These are phyloP conservation scores for Leucoraja ocellata DNA, from an alignment of 2,797 vertebrate genomes.

Conservation along the genomic window DNA sequence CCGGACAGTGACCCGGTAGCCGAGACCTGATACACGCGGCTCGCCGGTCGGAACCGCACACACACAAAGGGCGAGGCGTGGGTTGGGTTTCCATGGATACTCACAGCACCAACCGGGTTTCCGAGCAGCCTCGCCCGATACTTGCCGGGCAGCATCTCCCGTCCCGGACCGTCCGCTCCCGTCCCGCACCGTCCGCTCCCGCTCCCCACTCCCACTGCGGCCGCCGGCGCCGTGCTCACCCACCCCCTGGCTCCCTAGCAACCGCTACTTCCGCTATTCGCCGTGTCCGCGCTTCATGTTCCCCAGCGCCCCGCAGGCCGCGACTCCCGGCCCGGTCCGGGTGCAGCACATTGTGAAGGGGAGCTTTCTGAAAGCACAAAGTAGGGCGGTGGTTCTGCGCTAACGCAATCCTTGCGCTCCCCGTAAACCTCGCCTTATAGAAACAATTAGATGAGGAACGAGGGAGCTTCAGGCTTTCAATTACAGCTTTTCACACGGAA, in stretches of 20 bases:
- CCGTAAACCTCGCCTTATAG: no score
- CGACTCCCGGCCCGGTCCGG: neutral
- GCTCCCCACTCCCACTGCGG: neutral
- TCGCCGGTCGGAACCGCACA: no score
- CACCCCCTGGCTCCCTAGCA: neutral
- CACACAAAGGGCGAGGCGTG: no score
- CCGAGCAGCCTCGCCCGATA: constrained; percentile 52
- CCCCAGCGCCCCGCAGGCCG: neutral
- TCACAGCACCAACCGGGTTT: constrained; percentile 47
- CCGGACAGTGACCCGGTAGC: no score
- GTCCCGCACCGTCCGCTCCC: constrained; percentile 43
- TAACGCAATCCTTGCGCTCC: no score
- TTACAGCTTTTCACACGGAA: no score
- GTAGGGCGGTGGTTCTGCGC: no score
- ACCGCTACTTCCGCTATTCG: neutral
- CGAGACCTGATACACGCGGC: no score
- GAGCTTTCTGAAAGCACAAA: no score
- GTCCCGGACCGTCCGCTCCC: constrained; percentile 43
- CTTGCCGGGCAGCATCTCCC: constrained; percentile 61
- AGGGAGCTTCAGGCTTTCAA: no score
- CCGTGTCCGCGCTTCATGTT: neutral
- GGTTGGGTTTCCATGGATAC: neutral
- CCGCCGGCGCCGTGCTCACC: neutral
- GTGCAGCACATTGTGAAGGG: no score
- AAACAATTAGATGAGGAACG: no score